These are phyloP conservation scores for Galerucella nymphaeae DNA, from an alignment of 2,888 invertebrate genomes.

Conservation along the genomic window DNA sequence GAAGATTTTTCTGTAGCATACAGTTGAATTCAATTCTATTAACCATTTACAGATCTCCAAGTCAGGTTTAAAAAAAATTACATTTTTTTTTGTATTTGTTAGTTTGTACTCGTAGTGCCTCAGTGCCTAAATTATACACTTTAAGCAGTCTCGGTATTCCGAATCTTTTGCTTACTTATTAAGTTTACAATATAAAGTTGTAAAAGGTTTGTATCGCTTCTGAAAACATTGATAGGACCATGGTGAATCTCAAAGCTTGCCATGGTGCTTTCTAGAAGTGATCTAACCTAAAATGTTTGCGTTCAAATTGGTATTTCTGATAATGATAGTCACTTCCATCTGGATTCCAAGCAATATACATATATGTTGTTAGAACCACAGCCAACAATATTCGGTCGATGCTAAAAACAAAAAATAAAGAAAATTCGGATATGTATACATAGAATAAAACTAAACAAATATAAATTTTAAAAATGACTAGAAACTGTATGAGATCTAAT, in stretches of 20 bases:
- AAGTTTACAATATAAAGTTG: not conserved
- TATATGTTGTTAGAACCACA: conserved; percentile 68
- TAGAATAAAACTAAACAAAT: not conserved
- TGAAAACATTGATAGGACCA: not conserved
- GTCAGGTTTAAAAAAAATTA: too few species aligned
- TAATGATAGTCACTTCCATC: conserved; percentile 70
- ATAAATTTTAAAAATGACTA: too few species aligned
- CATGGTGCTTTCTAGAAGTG: conserved; percentile 42
- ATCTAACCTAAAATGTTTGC: conserved; percentile 66
- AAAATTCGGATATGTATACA: not conserved
- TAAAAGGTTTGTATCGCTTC: not conserved
- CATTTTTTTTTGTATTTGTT: too few species aligned
- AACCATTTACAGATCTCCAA: too few species aligned
- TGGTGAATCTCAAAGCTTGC: conserved; percentile 14
- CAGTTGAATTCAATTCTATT: too few species aligned
- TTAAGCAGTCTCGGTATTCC: not conserved
- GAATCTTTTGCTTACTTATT: not conserved
- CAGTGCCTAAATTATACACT: not conserved
- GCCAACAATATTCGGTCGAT: conserved; percentile 70
- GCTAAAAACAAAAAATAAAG: conserved; percentile 58
- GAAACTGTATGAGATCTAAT: too few species aligned
- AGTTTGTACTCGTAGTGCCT: too few species aligned
- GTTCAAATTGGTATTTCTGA: conserved; percentile 66
- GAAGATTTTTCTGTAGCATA: too few species aligned
- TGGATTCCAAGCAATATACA: conserved; percentile 72